Evolutionary conservation across 2,797 vertebrate genomes (phyloP), one percentile per base, ranked within the genome.

Genomic region (Carapus acus): DNA sequence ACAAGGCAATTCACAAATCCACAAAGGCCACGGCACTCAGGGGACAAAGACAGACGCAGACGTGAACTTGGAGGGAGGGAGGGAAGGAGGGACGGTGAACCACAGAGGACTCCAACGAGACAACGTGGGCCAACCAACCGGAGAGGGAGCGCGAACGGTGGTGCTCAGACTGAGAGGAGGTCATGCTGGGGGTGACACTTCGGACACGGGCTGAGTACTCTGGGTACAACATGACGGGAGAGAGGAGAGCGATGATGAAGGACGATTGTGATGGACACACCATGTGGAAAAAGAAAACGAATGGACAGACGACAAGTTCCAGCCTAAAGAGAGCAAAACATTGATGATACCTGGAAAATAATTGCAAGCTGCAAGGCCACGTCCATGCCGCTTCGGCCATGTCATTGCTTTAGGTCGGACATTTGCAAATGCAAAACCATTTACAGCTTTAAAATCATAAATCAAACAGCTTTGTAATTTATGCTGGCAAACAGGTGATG

Each of bases 151-250:
- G 76, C 81, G 82, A 86, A 48, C 77, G 78, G 9, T 38, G 80
- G 54, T 78, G 79, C 50, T 83, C 82, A 71, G 79, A 83, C 75
- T 85, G 80, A 74, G 83, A 27, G 24, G 75, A 69, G 41, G 66
- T 80, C 69, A 80, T 82, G 74, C 73, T 80, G 55, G 78, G 78
- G 67, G 62, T 76, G 78, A 84, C 72, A 61, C 74, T 74, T 69
- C 76, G 80, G 75, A 80, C 80, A 48, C 85, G 85, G 67, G 88
- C 87, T n/a, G 75, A 86, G 78, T 83, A 89, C 58, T 88, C 88
- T 87, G 82, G 79, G 72, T 73, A 77, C 40, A 79, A 81, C 43
- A 74, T 53, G 40, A 23, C 50, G 34, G 41, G 20, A 54, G 43
- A 41, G n/a, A 21, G 36, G 42, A 41, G 50, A 33, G 31, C 31